Evolutionary conservation across 2,888 invertebrate species (phyloP).

Genomic region (Drosophila meridiana): DNA sequence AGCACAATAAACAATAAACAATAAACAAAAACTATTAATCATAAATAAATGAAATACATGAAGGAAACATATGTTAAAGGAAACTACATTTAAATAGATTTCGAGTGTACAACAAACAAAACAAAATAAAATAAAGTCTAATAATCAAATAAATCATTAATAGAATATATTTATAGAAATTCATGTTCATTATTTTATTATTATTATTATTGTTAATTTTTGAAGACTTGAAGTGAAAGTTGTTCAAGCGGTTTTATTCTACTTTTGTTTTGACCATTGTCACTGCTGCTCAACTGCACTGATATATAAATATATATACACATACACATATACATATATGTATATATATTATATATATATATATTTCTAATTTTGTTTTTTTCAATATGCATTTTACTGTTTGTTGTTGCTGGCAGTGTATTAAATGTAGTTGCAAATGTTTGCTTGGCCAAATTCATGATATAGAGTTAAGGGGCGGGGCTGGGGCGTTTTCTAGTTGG

Average conservation of each 20-base stretch:
- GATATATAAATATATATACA: constrained; percentile 14
- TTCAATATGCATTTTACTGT: constrained; percentile 33
- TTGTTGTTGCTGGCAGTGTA: constrained; percentile 45
- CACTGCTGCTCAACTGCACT: constrained; percentile 78
- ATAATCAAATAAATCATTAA: not conserved
- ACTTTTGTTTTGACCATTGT: constrained; percentile 60
- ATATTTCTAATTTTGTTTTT: constrained; percentile 5
- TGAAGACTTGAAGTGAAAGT: constrained; percentile 7
- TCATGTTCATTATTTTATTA: constrained; percentile 1
- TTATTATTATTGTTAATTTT: not conserved
- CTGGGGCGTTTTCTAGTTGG: not conserved
- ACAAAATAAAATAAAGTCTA: constrained; percentile 8
- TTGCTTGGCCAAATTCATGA: constrained; percentile 30
- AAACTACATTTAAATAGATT: constrained; percentile 9
- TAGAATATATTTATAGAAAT: constrained; percentile 19
- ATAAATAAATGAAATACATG: constrained; percentile 21
- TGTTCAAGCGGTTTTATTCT: constrained; percentile 24
- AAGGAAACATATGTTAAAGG: constrained; percentile 21
- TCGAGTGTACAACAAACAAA: constrained; percentile 27
- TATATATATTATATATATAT: constrained; percentile 5
- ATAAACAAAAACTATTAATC: constrained; percentile 21
- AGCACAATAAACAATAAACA: constrained; percentile 38
- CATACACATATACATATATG: not conserved
- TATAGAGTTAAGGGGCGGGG: not conserved
- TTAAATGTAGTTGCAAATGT: constrained; percentile 19